Evolutionary conservation across 2,888 invertebrate genomes (phyloP).

Genomic region (Yponomeuta cagnagella): DNA sequence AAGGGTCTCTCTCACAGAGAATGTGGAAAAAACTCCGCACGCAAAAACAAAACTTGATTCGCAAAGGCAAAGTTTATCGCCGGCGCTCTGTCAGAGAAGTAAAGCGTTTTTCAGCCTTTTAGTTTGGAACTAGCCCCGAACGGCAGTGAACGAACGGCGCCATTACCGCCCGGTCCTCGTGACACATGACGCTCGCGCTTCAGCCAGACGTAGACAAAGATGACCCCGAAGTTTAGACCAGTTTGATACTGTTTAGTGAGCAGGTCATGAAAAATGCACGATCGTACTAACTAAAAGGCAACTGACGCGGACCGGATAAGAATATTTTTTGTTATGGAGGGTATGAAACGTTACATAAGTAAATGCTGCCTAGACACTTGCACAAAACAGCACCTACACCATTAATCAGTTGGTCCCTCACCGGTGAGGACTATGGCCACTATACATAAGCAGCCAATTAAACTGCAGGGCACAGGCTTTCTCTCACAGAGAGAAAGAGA

Average conservation of each 20-base stretch:
- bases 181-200: neutral
- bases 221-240: neutral
- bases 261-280: no score
- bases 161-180: neutral
- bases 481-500: no score
- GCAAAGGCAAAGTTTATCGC: neutral
- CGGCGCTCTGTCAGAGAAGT: neutral
- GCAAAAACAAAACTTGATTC: neutral
- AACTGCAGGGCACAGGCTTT: no score
- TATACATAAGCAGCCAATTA: no score
- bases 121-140: neutral
- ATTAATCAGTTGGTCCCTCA: no score
- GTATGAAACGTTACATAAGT: no score
- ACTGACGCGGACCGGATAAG: no score
- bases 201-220: neutral
- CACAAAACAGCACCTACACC: no score
- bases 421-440: no score
- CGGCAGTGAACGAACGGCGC: neutral
- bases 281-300: no score
- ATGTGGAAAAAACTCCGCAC: neutral
- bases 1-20: neutral
- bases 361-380: no score
- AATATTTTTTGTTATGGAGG: no score
- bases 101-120: neutral
- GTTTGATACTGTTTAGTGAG: neutral